Percentiles rank a stretch among this genome's conserved stretches.
Evolutionary conservation across 2,888 invertebrate species (phyloP).

Genomic region (Sminthurides aquaticus): DNA sequence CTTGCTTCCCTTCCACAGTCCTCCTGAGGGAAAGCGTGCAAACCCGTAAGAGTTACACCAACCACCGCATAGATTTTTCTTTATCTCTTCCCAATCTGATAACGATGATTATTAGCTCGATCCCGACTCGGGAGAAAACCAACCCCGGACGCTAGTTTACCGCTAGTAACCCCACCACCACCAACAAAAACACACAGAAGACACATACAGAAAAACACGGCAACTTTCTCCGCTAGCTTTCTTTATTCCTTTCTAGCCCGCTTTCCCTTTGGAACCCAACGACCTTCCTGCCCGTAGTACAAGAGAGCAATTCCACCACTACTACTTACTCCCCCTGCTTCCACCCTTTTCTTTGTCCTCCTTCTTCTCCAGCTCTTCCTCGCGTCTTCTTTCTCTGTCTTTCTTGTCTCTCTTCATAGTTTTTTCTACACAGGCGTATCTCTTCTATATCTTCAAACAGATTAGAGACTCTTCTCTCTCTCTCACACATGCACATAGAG

Average conservation of each 20-base stretch:
- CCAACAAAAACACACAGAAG: too few relatives aligned
- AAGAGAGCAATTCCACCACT: not conserved
- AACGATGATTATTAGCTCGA: not conserved
- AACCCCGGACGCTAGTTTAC: too few relatives aligned
- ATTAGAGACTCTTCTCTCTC: not conserved
- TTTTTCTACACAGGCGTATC: not conserved
- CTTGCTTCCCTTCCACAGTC: not conserved
- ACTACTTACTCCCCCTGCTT: not conserved
- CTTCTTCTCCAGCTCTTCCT: not conserved
- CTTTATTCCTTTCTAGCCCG: not conserved
- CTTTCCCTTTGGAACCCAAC: not conserved
- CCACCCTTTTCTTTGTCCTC: constrained; percentile 1
- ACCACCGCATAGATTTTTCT: not conserved
- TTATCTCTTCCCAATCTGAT: not conserved
- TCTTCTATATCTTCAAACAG: not conserved
- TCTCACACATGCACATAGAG: not conserved
- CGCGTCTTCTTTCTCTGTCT: not conserved
- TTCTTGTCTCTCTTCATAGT: not conserved
- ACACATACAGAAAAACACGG: too few relatives aligned
- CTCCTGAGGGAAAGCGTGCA: not conserved
- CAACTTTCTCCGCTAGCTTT: not conserved
- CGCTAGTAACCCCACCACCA: too few relatives aligned
- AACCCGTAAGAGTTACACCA: too few relatives aligned
- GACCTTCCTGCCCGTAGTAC: not conserved
- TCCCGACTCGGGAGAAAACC: not conserved